Base-by-base conservation (phyloP, 2,888 invertebrate species). In the Zootermopsis nevadensis region DNA sequence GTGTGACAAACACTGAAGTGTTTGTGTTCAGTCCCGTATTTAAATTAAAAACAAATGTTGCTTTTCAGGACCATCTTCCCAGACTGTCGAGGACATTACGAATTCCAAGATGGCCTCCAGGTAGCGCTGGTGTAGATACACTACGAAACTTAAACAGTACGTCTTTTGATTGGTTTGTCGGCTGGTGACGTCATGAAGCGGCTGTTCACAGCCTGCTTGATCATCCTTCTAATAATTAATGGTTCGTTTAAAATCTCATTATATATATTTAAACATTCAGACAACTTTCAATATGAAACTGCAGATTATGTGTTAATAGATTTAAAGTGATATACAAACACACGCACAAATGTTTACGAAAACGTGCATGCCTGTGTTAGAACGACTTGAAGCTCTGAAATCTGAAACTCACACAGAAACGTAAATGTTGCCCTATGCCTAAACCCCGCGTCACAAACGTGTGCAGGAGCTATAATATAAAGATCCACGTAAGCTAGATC, bases 131-230 rank as follows among this genome's bases (percentile, higher is more conserved):
- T 15, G 30, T 15, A 72, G 53, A 30, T 33, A 53, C 53, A 53
- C 77, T 77, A 55, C 31, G 77, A 4, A 35, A 6, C 27, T 42
- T 77, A 15, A 15, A 27, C 31, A 30, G 24, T 48, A 30, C 30
- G 27, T 31, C 27, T n/a, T 77, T 48, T 48, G 55, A 53, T 79
- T 55, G 79, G 79, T 79, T 79, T 33, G 31, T n/a, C 31, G 48
- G 31, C 42, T 74, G 81, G 74, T 81, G 81, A 81, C 81, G 55
- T 81, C 74, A 81, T 81, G 81, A 81, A 74, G 55, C 72, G 81
- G 81, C 72, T 81, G 72, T 35, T 81, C 33, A 74, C 74, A 53
- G 72, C 81, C 74, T 31, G 69, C 55, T 55, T 81, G 74, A 81
- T 81, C 67, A 42, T 81, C 22, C 69, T 81, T 19, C 72, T 81